Evolutionary conservation across 1,140 invertebrate species (phyloP).

Genomic region (Bombus polaris): DNA sequence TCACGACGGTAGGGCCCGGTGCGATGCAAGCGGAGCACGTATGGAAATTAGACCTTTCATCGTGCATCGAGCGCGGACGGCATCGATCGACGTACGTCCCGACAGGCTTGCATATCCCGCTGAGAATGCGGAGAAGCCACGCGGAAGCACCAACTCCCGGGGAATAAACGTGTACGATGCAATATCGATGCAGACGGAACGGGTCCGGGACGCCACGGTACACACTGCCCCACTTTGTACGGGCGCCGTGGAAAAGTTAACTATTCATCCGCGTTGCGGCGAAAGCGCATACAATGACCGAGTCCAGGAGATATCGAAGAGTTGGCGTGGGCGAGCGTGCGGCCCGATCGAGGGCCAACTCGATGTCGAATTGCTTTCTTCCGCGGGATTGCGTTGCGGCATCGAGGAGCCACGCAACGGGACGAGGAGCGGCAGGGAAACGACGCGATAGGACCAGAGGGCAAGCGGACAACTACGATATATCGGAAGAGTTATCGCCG

Average conservation of each 20-base stretch:
- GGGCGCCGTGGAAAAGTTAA: slow-evolving; percentile 58
- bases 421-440: not conserved
- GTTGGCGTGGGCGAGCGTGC: not conserved
- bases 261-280: slow-evolving; percentile 48
- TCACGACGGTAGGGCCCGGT: slow-evolving; percentile 9
- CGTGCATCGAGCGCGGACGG: slow-evolving; percentile 44
- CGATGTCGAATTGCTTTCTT: slow-evolving; percentile 54
- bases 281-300: slow-evolving; percentile 29
- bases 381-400: slow-evolving; percentile 26
- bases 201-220: not conserved
- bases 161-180: slow-evolving; percentile 44
- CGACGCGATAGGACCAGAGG: not conserved
- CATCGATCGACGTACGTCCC: slow-evolving; percentile 52
- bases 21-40: slow-evolving; percentile 18
- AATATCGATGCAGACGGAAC: slow-evolving; percentile 51
- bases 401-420: not conserved
- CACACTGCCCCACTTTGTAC: slow-evolving; percentile 65
- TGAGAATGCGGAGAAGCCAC: not conserved
- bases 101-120: not conserved
- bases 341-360: slow-evolving; percentile 28
- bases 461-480: not conserved
- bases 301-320: slow-evolving; percentile 45
- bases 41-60: slow-evolving; percentile 69
- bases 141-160: not conserved
- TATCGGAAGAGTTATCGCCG: slow-evolving; percentile 29